Base-by-base conservation (phyloP, 1,140 invertebrate genomes). In the Eupeodes corollae region DNA sequence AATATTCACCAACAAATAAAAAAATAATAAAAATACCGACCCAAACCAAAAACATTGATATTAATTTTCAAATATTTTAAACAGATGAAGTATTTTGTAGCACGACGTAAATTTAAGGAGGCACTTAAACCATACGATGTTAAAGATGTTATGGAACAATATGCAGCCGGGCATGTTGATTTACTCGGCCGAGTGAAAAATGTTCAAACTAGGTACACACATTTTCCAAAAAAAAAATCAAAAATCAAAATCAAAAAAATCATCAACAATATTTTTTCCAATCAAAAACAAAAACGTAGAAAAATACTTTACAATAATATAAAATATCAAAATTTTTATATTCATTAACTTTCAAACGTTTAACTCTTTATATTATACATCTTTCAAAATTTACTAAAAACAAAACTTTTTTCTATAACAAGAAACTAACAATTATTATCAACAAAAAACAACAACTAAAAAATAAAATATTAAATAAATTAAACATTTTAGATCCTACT, bases 71-170 rank as follows among this genome's bases (percentile, higher is more conserved):
- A 21, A 18, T 10, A 19, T 43, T 53, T 55, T 59, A 73, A 58
- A 76, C 75, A 89, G 82, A 87, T 92, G 68, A 91, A 91, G 75
- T 93, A 92, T 77, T 89, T 94, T 75, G 89, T 94, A 55, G 88
- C 91, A 43, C 76, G 90, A 56, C 75, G 88, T 67, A 95, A 95
- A 75, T 95, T 96, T 77, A 89, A 91, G 70, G 90, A 95, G 74
- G 91, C 91, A 30, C 75, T 94, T 61, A 90, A 93, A 71, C 92
- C 92, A 26, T 96, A 96, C 75, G 92, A 96, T 74, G 91, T 96
- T 55, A 91, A 94, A 73, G 92, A 96, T 73, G 92, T 96, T 53
- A 95, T 96, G 64, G 91, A 96, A 73, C 91, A 95, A 70, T 94
- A 92, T 73, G 91, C 86, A 42, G 88, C 89, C 45, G 90, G 90